A percentile compares a stretch with the other conserved stretches of the same genome.
These are phyloP conservation scores for Bos indicus DNA, from an alignment of 2,113 vertebrate species.

Conservation along the genomic window DNA sequence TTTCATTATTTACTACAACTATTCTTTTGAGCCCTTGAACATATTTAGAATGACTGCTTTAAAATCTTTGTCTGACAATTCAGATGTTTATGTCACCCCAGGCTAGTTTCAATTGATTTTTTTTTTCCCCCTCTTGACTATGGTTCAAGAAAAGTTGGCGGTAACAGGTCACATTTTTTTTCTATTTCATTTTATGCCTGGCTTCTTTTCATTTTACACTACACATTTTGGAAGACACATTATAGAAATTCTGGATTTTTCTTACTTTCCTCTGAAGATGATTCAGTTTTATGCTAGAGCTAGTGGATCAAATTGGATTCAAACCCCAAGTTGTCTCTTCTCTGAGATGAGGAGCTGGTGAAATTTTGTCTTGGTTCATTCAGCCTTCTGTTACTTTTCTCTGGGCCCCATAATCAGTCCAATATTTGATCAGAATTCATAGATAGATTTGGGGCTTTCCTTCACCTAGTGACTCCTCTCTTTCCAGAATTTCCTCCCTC, in stretches of 20 bases:
- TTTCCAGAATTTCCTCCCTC: neutral
- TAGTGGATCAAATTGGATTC: neutral
- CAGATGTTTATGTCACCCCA: neutral
- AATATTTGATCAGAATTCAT: neutral
- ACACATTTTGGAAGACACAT: neutral
- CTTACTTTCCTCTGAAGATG: neutral
- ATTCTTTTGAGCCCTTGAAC: neutral
- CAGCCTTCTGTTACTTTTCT: neutral
- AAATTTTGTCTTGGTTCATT: neutral
- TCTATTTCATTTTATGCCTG: neutral
- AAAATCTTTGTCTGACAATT: too few relatives aligned
- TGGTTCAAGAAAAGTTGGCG: neutral
- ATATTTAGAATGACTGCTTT: neutral
- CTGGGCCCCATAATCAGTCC: too few relatives aligned
- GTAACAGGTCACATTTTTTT: neutral
- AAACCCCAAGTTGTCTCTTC: neutral
- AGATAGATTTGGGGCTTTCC: neutral
- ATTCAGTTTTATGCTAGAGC: neutral
- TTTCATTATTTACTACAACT: neutral
- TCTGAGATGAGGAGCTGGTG: neutral
- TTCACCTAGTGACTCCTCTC: neutral
- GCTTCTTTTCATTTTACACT: neutral
- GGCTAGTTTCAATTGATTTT: neutral
- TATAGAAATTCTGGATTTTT: neutral
- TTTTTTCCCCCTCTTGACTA: neutral